phyloP scores from a whole-genome alignment of 2,113 vertebrate genomes.

The Onychorhynchus coronatus region DNA sequence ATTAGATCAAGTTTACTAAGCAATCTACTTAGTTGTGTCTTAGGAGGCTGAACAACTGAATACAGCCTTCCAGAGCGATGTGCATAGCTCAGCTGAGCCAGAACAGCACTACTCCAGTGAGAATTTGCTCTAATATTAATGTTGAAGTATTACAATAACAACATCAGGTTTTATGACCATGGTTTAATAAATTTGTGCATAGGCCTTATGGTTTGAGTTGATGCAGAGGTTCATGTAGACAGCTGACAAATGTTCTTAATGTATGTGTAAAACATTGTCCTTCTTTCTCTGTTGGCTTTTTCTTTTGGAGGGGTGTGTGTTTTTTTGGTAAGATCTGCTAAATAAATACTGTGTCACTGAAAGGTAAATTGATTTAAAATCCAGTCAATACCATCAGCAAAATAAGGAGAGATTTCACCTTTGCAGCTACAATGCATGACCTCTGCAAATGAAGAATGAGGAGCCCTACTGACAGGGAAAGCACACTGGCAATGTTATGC shows the following conservation, averaged over 20 bases:
- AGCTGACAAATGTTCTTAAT: background rate
- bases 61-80: background rate
- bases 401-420: conserved; percentile 4
- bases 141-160: background rate
- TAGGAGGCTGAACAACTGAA: background rate
- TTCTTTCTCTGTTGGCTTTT: background rate
- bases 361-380: conserved; percentile 4
- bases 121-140: background rate
- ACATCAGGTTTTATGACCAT: background rate
- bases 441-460: background rate
- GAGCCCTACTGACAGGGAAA: background rate
- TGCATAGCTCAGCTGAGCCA: background rate
- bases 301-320: background rate
- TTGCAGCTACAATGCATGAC: background rate
- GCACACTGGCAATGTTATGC: background rate
- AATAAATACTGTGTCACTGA: background rate
- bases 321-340: background rate
- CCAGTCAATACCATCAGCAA: background rate
- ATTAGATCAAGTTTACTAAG: background rate
- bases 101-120: background rate
- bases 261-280: background rate
- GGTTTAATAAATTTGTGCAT: background rate
- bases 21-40: background rate
- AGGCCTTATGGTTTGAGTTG: background rate
- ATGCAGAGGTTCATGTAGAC: background rate